These are phyloP conservation scores for Norana najaformis DNA, from an alignment of 2,888 invertebrate genomes.

Conservation along the genomic window DNA sequence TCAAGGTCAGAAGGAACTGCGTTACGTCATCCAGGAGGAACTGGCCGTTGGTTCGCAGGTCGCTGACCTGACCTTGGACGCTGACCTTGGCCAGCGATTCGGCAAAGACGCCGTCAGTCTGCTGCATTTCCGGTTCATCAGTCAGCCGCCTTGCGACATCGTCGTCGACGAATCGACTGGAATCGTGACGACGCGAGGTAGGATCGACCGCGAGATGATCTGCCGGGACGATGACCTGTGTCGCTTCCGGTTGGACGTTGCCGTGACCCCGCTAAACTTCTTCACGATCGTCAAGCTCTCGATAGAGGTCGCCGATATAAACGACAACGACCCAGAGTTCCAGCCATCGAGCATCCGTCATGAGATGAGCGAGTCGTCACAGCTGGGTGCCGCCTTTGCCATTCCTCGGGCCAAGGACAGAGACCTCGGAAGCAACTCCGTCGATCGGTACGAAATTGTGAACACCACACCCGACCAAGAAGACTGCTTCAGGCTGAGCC, in stretches of 20 bases:
- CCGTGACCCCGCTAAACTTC: slow-evolving; percentile 39
- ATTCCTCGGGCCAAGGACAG: slow-evolving; percentile 41
- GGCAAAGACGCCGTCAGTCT: slow-evolving; percentile 8
- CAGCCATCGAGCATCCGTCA: slow-evolving; percentile 32
- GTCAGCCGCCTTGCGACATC: slow-evolving; percentile 36
- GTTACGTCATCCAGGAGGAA: slow-evolving; percentile 52
- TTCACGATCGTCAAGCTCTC: slow-evolving; percentile 43
- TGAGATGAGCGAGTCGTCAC: slow-evolving; percentile 38
- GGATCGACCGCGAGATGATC: slow-evolving; percentile 43
- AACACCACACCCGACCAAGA: background rate
- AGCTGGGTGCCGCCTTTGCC: slow-evolving; percentile 34
- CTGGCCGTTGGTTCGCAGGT: slow-evolving; percentile 47
- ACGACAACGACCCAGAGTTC: slow-evolving; percentile 45
- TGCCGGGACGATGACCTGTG: slow-evolving; percentile 36
- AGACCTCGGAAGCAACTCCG: slow-evolving; percentile 33
- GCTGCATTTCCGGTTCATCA: slow-evolving; percentile 43
- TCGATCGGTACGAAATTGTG: slow-evolving; percentile 39
- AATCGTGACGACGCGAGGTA: slow-evolving; percentile 35
- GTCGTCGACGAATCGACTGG: slow-evolving; percentile 40
- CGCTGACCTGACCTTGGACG: slow-evolving; percentile 60
- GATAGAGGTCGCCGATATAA: slow-evolving; percentile 41
- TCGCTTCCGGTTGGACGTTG: slow-evolving; percentile 40
- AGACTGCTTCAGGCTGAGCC: slow-evolving; percentile 35
- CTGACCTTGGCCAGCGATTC: slow-evolving; percentile 30
- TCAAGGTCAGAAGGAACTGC: slow-evolving; percentile 26